Percentiles rank a stretch among this genome's conserved stretches.
phyloP scores from a whole-genome alignment of 1,140 invertebrate species.

The Campoletis sonorensis region DNA sequence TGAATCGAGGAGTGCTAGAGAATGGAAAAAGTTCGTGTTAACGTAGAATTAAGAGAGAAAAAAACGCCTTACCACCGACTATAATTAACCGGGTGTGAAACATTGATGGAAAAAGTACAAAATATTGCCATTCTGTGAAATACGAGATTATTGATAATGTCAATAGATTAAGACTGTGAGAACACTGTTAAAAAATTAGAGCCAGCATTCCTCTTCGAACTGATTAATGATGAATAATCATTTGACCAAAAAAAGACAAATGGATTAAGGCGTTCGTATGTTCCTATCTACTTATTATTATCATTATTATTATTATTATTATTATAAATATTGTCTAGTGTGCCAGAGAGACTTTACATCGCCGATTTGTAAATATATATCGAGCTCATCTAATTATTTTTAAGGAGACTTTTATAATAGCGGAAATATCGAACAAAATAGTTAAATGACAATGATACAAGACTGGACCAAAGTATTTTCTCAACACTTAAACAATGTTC shows the following conservation, averaged over 20 bases:
- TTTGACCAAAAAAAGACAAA: no score
- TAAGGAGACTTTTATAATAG: no score
- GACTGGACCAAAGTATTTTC: slow-evolving; percentile 21
- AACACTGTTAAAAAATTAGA: background rate
- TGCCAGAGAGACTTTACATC: no score
- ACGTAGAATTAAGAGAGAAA: background rate
- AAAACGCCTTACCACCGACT: background rate
- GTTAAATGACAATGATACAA: background rate
- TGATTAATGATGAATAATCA: background rate
- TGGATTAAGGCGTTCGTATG: slow-evolving; percentile 1
- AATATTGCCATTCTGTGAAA: background rate
- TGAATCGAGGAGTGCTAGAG: background rate
- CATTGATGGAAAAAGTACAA: background rate
- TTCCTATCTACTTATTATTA: background rate
- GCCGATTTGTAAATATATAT: no score
- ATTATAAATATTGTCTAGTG: no score
- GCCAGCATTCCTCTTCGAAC: background rate
- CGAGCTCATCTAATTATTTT: no score
- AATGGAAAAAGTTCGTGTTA: background rate
- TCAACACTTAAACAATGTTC: slow-evolving; percentile 15
- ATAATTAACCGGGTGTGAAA: background rate
- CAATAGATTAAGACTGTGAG: background rate
- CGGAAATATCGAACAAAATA: no score
- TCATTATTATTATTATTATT: no score
- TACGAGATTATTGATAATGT: background rate